phyloP scores from a whole-genome alignment of 2,797 vertebrate species.

The Toxotes lorentzi region DNA sequence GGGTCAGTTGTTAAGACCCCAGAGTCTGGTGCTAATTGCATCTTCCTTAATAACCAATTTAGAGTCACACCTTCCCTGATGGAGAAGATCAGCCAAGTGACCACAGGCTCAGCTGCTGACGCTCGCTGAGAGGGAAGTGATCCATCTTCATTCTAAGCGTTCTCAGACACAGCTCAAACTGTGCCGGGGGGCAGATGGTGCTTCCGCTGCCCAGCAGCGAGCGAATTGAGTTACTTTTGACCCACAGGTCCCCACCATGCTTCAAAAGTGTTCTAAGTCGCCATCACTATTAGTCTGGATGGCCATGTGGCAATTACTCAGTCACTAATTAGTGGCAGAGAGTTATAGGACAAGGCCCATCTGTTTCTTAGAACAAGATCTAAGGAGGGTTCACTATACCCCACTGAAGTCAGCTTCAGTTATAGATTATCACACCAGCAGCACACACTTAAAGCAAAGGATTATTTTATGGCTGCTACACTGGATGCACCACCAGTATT shows the following conservation, averaged over 20 bases:
- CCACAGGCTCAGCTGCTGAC: slow-evolving; percentile 63
- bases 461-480: slow-evolving; percentile 36
- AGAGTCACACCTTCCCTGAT: slow-evolving; percentile 62
- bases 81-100: slow-evolving; percentile 41
- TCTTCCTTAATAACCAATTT: slow-evolving; percentile 71
- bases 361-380: slow-evolving; percentile 73
- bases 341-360: slow-evolving; percentile 70
- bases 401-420: slow-evolving; percentile 20
- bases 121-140: slow-evolving; percentile 74
- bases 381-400: slow-evolving; percentile 35
- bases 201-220: slow-evolving; percentile 64
- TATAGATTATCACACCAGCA: slow-evolving; percentile 57
- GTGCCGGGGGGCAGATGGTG: slow-evolving; percentile 74
- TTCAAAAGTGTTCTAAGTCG: slow-evolving; percentile 64
- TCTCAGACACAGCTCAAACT: slow-evolving; percentile 52
- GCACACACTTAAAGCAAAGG: slow-evolving; percentile 28
- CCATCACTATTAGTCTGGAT: slow-evolving; percentile 57
- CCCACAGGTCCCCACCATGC: slow-evolving; percentile 66
- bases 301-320: slow-evolving; percentile 73
- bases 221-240: slow-evolving; percentile 82
- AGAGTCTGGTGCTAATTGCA: slow-evolving; percentile 64
- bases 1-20: slow-evolving; percentile 66
- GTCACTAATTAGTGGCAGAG: slow-evolving; percentile 68
- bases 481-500: not conserved
- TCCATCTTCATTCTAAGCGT: slow-evolving; percentile 76